A percentile compares a stretch with the other conserved stretches of the same genome.
phyloP scores from a whole-genome alignment of 2,113 vertebrate species.

The Nothobranchius kuhntae region DNA sequence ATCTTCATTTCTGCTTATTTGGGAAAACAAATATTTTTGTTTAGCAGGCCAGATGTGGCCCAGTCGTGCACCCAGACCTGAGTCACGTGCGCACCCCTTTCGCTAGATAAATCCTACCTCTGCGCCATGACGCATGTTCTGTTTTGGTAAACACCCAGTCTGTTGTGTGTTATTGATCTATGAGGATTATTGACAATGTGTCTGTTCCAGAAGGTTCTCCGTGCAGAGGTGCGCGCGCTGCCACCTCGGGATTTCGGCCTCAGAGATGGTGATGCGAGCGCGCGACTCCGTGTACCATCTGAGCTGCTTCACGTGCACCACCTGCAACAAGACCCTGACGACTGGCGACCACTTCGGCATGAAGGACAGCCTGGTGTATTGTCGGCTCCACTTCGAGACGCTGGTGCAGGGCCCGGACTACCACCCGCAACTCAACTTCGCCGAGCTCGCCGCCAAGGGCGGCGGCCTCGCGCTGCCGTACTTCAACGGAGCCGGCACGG shows the following conservation, averaged over 20 bases:
- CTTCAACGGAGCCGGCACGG: conserved; percentile 94
- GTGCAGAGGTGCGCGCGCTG: conserved; percentile 99
- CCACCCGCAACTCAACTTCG: conserved; percentile 92
- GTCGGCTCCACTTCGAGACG: conserved; percentile 95
- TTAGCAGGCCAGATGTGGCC: conserved; percentile 31
- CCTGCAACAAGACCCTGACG: conserved; percentile 97
- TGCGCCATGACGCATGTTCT: neutral
- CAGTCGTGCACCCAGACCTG: neutral
- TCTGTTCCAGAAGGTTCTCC: conserved; percentile 98
- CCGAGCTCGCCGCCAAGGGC: conserved; percentile 94
- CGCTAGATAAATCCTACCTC: neutral
- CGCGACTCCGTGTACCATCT: conserved; percentile 98
- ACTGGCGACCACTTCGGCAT: conserved; percentile 99
- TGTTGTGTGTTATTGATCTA: neutral
- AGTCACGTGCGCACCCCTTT: neutral
- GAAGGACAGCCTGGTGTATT: conserved; percentile 99
- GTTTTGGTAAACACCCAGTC: neutral
- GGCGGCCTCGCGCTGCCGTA: conserved; percentile 89
- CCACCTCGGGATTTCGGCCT: conserved; percentile 99
- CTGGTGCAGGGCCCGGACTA: conserved; percentile 92
- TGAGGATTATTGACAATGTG: conserved; percentile 59
- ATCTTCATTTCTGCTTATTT: no score
- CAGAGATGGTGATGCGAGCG: conserved; percentile 99
- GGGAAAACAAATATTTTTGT: no score
- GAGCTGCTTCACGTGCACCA: conserved; percentile 98